Evolutionary conservation across 2,888 invertebrate genomes (phyloP).

Genomic region (Epistrophe grossulariae): DNA sequence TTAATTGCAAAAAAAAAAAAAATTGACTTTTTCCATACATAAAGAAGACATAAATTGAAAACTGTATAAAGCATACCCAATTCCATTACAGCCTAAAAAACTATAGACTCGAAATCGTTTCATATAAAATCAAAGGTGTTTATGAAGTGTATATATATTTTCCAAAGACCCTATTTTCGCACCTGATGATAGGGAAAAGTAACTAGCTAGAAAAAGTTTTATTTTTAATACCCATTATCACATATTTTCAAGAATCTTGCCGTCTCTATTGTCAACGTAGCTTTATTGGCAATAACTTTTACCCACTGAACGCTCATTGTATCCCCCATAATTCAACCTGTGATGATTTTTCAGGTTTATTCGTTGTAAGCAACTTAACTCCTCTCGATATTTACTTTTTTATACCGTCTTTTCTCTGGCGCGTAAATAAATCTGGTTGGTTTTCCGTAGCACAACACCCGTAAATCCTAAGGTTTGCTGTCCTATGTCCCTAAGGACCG

Average conservation of each 20-base stretch:
- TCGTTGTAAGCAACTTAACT: constrained; percentile 65
- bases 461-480: constrained; percentile 80
- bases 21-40: no score
- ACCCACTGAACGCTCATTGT: constrained; percentile 68
- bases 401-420: constrained; percentile 28
- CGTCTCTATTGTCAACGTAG: constrained; percentile 58
- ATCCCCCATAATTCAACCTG: constrained; percentile 71
- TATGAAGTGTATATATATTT: constrained; percentile 1
- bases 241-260: constrained; percentile 35
- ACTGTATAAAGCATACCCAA: not conserved
- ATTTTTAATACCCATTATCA: constrained; percentile 63
- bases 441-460: constrained; percentile 75
- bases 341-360: constrained; percentile 73
- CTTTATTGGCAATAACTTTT: constrained; percentile 73
- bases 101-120: not conserved
- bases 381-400: constrained; percentile 54
- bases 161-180: not conserved
- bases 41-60: not conserved
- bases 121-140: constrained; percentile 39
- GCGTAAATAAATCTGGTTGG: constrained; percentile 80
- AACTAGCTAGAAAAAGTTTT: constrained; percentile 58
- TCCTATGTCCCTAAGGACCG: constrained; percentile 54
- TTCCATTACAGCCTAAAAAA: not conserved
- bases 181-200: not conserved
- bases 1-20: no score